A percentile compares a stretch with the other conserved stretches of the same genome.
Conservation (phyloP, 1,140 invertebrate genomes). For the Cydia splendana region DNA sequence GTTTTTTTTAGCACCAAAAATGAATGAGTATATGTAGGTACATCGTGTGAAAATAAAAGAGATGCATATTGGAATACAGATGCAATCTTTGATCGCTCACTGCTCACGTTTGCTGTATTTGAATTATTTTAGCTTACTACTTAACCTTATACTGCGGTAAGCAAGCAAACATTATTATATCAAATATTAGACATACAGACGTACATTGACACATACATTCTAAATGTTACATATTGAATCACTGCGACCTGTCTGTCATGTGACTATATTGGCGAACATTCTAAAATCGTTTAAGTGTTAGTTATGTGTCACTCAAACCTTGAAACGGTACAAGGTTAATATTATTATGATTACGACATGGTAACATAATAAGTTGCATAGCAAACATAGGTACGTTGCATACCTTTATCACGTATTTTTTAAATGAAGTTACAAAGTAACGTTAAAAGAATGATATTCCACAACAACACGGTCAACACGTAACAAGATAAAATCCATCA, state of each 20-base stretch:
- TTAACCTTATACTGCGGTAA: not conserved
- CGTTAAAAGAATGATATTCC: no score
- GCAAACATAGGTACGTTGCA: no score
- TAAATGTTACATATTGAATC: not conserved
- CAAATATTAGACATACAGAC: no score
- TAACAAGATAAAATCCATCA: not conserved
- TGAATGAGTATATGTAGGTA: no score
- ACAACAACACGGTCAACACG: not conserved
- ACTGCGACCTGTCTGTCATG: not conserved
- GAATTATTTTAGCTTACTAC: no score
- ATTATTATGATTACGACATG: not conserved
- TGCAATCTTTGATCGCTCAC: no score
- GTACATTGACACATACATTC: not conserved
- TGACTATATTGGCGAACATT: not conserved
- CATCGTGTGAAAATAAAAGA: no score
- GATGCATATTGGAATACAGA: no score
- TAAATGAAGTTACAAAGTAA: no score
- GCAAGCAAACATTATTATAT: not conserved
- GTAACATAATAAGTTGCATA: not conserved
- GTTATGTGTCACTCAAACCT: constrained; percentile 8
- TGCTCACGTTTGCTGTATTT: no score
- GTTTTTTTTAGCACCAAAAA: no score
- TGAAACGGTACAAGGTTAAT: not conserved
- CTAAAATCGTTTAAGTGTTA: not conserved
- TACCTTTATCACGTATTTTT: no score